Conservation (phyloP, 2,797 vertebrate species). For the Pogonophryne albipinna region DNA sequence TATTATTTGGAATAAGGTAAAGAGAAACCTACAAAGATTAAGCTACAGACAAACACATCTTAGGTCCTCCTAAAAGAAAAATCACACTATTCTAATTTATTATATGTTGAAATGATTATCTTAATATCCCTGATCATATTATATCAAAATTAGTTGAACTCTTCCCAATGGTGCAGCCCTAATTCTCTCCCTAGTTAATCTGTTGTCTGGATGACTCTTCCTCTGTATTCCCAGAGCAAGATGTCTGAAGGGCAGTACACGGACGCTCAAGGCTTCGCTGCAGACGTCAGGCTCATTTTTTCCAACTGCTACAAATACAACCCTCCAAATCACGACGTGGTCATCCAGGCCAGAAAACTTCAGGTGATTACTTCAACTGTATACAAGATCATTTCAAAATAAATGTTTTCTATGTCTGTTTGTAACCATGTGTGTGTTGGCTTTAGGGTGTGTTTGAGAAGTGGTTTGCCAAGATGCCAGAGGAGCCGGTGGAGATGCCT, state of each 20-base stretch:
- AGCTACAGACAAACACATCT: no score
- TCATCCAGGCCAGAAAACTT: constrained; percentile 92
- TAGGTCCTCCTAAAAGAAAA: no score
- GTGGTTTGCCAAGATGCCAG: constrained; percentile 95
- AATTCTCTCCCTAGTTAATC: no score
- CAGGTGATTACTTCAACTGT: constrained; percentile 83
- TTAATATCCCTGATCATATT: neutral
- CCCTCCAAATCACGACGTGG: constrained; percentile 91
- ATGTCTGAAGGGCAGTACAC: constrained; percentile 92
- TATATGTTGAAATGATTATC: no score
- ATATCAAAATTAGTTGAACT: no score
- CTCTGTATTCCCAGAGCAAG: constrained; percentile 88
- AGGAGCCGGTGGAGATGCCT: constrained; percentile 84
- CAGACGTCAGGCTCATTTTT: constrained; percentile 96
- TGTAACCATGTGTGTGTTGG: neutral
- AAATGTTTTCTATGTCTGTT: neutral
- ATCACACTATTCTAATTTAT: no score
- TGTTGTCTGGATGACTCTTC: neutral
- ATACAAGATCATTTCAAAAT: neutral
- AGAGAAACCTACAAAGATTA: no score
- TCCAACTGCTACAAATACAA: constrained; percentile 99
- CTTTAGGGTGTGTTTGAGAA: constrained; percentile 94
- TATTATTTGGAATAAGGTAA: no score
- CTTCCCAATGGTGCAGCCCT: no score
- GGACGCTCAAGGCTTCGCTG: constrained; percentile 92